Base-by-base conservation (phyloP, 2,113 vertebrate genomes). In the Phylloscopus trochiloides region DNA sequence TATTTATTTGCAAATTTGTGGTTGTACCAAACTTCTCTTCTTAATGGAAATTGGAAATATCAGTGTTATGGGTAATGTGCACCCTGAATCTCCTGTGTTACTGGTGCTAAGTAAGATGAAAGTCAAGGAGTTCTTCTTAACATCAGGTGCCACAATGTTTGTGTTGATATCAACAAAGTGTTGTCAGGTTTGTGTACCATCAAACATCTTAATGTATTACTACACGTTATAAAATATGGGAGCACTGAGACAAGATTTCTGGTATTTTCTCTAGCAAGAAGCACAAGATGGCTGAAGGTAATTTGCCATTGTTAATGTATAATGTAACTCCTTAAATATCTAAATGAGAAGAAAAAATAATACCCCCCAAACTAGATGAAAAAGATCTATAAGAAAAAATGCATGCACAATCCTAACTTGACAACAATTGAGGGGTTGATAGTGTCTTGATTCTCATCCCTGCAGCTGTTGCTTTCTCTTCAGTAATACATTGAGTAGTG, bases 381-480 rank as follows among this genome's bases (percentile, higher is more conserved):
- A 88, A 59, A 36, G 3, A 40, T 62, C 74, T 51, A 0, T 25
- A 52, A 61, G 45, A 73, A 88, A 75, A 93, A 78, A 51, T 47
- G 22, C 11, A 8, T 11, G 36, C 72, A 47, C 0, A 4, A 11
- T 88, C 66, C 36, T 88, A 86, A 83, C 50, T 76, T 94, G 45
- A 63, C 59, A 73, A 83, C 71, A 91, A 20, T 57, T 58, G 54
- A 88, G 15, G 50, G 3, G 3, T 17, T 92, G 79, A 42, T 76
- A 72, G 43, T 76, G 47, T 70, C 63, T 92, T 48, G 42, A 70
- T 88, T 91, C 36, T 77, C 40, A 80, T 91, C 40, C 28, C 24
- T 86, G 92, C 92, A 94, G 94, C 86, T 94, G 85, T 83, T 92
- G 65, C 85, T 86, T 90, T 94, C 47, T 96, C 79, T 88, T 89